Base-by-base conservation (phyloP, 2,113 vertebrate genomes). In the Varanus komodoensis region DNA sequence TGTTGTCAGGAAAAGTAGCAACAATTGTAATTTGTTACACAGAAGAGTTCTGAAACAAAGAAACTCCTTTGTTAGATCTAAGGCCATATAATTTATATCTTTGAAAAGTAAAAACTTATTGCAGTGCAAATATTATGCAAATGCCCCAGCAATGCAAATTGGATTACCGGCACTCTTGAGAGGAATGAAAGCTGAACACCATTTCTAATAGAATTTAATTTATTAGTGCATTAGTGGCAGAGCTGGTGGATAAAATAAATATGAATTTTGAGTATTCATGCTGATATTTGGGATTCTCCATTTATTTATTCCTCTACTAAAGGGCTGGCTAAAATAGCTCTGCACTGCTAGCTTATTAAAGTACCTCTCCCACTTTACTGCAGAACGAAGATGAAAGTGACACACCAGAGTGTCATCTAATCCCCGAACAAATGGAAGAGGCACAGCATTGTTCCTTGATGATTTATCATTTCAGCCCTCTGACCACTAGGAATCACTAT, bases 201-300 rank as follows among this genome's bases (percentile, higher is more conserved):
- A 19, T 82, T 94, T 93, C 88, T 86, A 80, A 91, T 91, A 83
- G 80, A 87, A 91, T 95, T 91, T 67, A 94, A 92, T 5, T 90
- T 88, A 94, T 32, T 48, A 90, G 92, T 91, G 75, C 48, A 85
- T 23, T 88, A 93, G 68, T 91, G 90, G 83, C 90, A 52, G 84
- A 89, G 71, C 87, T 32, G 0, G 0, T 73, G 75, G 90, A 87
- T 84, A 87, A 91, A 52, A 12, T 34, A 44, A 85, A 92, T 89
- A 90, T 64, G 84, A 80, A 90, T 73, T 82, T 61, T 82, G 77
- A 90, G 80, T 92, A 82, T 81, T 75, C 50, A 68, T 78, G 34
- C 74, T 79, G 44, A 21, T 89, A 68, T 85, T 84, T 84, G 89
- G 73, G 44, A 89, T 89, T 89, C 74, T 85, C 84, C 50, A 85